Evolutionary conservation across 2,888 invertebrate species (phyloP).

Genomic region (Cordylochernes scorpioides): DNA sequence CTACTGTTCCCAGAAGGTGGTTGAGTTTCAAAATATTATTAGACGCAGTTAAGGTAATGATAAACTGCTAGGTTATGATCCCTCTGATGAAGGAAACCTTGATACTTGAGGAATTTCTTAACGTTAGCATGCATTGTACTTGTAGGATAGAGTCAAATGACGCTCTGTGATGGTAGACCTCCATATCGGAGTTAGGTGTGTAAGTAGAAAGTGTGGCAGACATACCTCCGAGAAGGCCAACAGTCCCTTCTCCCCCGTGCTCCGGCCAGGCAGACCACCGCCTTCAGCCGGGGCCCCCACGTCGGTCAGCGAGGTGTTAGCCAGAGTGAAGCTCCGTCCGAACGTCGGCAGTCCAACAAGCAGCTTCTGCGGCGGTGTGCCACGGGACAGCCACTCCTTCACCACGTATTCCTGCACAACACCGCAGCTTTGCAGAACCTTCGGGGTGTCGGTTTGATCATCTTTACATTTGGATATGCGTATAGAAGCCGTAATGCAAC

Average conservation of each 20-base stretch:
- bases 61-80: no score
- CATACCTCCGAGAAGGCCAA: slow-evolving; percentile 67
- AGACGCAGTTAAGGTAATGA: no score
- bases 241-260: slow-evolving; percentile 75
- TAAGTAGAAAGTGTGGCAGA: slow-evolving; percentile 1
- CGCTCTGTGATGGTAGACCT: no score
- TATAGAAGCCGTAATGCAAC: no score
- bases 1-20: no score
- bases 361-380: slow-evolving; percentile 72
- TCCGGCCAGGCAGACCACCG: slow-evolving; percentile 57
- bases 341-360: slow-evolving; percentile 87
- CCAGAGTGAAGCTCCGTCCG: slow-evolving; percentile 63
- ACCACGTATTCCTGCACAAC: slow-evolving; percentile 47
- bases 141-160: no score
- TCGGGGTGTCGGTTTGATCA: not conserved
- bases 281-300: slow-evolving; percentile 72
- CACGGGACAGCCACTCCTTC: slow-evolving; percentile 71
- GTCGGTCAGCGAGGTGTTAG: slow-evolving; percentile 60
- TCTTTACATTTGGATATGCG: no score
- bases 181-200: not conserved
- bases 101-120: no score
- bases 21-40: no score
- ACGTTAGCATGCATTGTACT: no score
- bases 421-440: not conserved
- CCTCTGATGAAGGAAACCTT: no score